These are phyloP conservation scores for Neotragus pygmaeus DNA, from an alignment of 2,113 vertebrate species.

Conservation along the genomic window DNA sequence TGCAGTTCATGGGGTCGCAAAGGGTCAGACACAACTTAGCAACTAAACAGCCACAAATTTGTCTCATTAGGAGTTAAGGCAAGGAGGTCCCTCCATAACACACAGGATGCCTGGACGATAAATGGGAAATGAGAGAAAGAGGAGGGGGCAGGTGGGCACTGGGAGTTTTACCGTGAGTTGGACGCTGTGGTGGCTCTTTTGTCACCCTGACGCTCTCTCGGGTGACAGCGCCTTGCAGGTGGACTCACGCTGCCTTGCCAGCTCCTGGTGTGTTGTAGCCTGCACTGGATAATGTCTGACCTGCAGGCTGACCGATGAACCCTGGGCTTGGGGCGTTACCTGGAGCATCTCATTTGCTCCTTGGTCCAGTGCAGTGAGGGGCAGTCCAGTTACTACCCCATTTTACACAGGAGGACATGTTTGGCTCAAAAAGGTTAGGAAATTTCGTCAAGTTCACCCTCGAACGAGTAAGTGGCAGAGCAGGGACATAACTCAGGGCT, in stretches of 20 bases:
- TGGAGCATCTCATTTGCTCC: neutral
- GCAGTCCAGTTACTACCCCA: neutral
- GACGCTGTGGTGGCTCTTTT: neutral
- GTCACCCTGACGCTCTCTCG: neutral
- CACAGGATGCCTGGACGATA: neutral
- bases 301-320: neutral
- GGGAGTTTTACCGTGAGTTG: rapidly evolving
- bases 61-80: neutral
- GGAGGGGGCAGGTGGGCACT: neutral
- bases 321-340: neutral
- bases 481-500: neutral
- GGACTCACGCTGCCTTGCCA: neutral
- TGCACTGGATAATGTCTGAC: neutral
- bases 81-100: rapidly evolving
- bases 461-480: neutral
- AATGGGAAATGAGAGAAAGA: neutral
- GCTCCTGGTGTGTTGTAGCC: rapidly evolving
- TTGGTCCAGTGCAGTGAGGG: neutral
- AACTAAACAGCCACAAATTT: neutral
- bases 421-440: neutral
- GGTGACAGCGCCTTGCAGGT: neutral
- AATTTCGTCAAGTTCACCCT: neutral
- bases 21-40: neutral
- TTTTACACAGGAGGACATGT: neutral
- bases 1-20: neutral